Percentiles rank a stretch among this genome's conserved stretches.
phyloP scores from a whole-genome alignment of 2,113 vertebrate genomes.

The Oncorhynchus nerka region DNA sequence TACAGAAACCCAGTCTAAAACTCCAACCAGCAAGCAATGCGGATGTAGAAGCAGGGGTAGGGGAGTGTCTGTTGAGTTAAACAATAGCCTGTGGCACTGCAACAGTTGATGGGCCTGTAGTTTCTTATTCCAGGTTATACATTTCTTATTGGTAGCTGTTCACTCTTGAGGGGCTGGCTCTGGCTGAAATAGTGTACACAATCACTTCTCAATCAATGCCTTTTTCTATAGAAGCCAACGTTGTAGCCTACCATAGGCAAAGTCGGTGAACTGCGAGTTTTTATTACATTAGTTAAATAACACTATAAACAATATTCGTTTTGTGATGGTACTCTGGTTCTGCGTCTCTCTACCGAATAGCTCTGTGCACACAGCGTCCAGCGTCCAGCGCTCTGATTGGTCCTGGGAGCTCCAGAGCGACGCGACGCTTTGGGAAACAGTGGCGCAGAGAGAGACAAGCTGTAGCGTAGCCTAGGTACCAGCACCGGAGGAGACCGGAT shows the following conservation, averaged over 20 bases:
- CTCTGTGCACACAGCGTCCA: constrained; percentile 30
- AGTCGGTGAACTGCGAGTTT: constrained; percentile 61
- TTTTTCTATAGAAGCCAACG: no score
- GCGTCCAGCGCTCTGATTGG: constrained; percentile 47
- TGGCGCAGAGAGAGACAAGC: constrained; percentile 58
- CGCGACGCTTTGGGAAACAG: constrained; percentile 47
- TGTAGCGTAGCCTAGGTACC: constrained; percentile 33
- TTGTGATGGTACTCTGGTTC: constrained; percentile 23
- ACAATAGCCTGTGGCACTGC: neutral
- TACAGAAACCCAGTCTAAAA: no score
- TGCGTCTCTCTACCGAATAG: constrained; percentile 29
- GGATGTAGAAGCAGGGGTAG: no score
- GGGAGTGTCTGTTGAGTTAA: neutral
- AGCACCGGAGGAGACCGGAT: constrained; percentile 48
- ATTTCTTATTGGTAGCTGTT: neutral
- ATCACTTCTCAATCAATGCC: no score
- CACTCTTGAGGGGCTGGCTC: no score
- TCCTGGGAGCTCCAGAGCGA: constrained; percentile 50
- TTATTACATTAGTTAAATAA: constrained; percentile 58
- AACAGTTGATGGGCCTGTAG: neutral
- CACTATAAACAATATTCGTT: constrained; percentile 28
- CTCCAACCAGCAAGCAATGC: no score
- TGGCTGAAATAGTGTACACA: no score
- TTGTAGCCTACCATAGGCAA: neutral
- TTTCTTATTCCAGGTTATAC: no score